A percentile compares a stretch with the other conserved stretches of the same genome.
Evolutionary conservation across 2,797 vertebrate species (phyloP).

Genomic region (Cichlasoma orientale): DNA sequence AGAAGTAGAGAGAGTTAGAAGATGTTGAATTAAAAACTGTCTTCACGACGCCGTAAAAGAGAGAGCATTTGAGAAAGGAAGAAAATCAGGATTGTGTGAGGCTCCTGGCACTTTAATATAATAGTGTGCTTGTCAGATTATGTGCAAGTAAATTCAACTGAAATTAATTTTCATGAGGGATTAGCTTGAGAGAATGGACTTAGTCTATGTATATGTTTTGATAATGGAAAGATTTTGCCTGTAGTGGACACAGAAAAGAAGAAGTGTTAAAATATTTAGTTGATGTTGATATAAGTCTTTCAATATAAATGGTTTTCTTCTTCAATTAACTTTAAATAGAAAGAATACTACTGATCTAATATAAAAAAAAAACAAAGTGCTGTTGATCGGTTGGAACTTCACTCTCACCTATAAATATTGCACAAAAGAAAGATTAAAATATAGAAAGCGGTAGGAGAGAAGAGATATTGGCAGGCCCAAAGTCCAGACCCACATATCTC

Average conservation of each 20-base stretch:
- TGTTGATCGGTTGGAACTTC: background rate
- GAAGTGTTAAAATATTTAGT: background rate
- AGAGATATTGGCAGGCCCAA: background rate
- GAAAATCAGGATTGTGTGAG: constrained; percentile 2
- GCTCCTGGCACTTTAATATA: constrained; percentile 8
- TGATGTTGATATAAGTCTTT: background rate
- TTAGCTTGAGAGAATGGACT: background rate
- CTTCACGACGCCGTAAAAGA: constrained; percentile 12
- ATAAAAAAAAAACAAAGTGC: background rate
- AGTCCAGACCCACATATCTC: constrained; percentile 25
- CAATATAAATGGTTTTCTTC: background rate
- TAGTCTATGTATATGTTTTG: background rate
- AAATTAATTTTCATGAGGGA: background rate
- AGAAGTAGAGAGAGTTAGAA: constrained; percentile 4
- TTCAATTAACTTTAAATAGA: background rate
- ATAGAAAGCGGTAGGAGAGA: background rate
- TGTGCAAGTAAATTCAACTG: constrained; percentile 10
- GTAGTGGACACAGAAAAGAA: background rate
- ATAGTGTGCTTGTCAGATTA: constrained; percentile 19
- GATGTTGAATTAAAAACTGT: constrained; percentile 21
- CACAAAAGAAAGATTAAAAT: constrained; percentile 16
- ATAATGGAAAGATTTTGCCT: background rate
- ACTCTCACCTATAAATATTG: constrained; percentile 12
- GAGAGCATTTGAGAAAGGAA: constrained; percentile 16
- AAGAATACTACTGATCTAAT: background rate